Base-by-base conservation (phyloP, 2,113 vertebrate species). In the Piaya cayana region DNA sequence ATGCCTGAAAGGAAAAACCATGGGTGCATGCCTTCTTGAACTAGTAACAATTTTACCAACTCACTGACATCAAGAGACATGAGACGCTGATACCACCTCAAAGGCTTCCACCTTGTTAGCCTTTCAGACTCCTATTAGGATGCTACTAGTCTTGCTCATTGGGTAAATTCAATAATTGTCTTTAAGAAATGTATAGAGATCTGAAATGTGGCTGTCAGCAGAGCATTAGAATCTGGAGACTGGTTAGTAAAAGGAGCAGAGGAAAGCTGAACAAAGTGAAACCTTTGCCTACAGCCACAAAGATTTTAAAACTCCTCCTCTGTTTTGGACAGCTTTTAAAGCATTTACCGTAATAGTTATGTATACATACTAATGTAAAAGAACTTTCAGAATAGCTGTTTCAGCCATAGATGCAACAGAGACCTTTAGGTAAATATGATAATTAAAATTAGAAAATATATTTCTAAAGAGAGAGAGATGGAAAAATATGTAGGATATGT, bases 41-140 rank as follows among this genome's bases (percentile, higher is more conserved):
- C 90, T 82, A 76, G 71, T 74, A 96, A 80, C 78, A 90, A 88
- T 92, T 95, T 92, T 92, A 90, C 77, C 75, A 93, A 67, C 87
- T 94, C 78, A 30, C 67, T 93, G 89, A 85, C 68, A 86, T 96
- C 82, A 95, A 94, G 86, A 93, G 81, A 83, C 69, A 56, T 34
- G 79, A 91, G 84, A 74, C 56, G 16, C 59, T 69, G 91, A 80
- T 86, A 91, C 80, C 88, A 90, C 70, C 91, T 96, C 90, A 96
- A 96, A 96, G 82, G 55, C 59, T 92, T 94, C 83, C 77, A 94
- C 89, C 93, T 97, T 95, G 82, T 92, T 97, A 97, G 95, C 94
- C 81, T 97, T 94, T 95, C 74, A 90, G 78, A 94, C 79, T 89
- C 75, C 83, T 97, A 67, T 96, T 93, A 96, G 82, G 65, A 71